Evolutionary conservation across 92 coral and sea anemone genomes (phyloP).

Genomic region (Epizoanthus ramosus): DNA sequence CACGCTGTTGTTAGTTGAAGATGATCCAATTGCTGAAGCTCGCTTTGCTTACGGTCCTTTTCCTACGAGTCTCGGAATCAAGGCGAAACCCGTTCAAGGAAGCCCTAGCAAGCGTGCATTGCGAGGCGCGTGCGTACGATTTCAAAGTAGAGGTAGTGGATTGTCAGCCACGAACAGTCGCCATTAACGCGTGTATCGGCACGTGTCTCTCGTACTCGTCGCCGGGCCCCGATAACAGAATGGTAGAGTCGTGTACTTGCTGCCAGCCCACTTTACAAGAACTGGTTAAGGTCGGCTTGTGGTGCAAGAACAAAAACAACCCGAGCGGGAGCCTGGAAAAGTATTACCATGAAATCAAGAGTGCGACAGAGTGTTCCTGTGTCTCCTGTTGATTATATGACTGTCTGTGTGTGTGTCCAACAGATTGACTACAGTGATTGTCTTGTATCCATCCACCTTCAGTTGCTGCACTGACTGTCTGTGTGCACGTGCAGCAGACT

Average conservation of each 20-base stretch:
- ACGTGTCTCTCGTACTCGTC: constrained; percentile 60
- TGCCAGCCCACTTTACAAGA: constrained; percentile 45
- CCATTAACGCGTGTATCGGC: constrained; percentile 57
- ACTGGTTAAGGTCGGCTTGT: constrained; percentile 54
- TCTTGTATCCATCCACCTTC: too few relatives aligned
- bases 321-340: constrained; percentile 36
- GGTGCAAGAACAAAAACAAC: constrained; percentile 46
- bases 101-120: constrained; percentile 52
- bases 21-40: background rate
- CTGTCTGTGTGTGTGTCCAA: background rate
- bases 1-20: too few relatives aligned
- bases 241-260: constrained; percentile 50
- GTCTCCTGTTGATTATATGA: constrained; percentile 43
- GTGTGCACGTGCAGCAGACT: too few relatives aligned
- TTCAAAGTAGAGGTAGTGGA: constrained; percentile 50
- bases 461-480: too few relatives aligned
- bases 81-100: constrained; percentile 51
- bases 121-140: constrained; percentile 50
- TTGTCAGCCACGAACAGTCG: constrained; percentile 50
- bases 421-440: background rate
- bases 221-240: constrained; percentile 42
- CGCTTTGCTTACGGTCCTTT: background rate
- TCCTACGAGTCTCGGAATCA: background rate
- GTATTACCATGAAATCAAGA: constrained; percentile 49
- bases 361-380: constrained; percentile 64